Evolutionary conservation across 2,888 invertebrate genomes (phyloP).

Genomic region (Adelphocoris suturalis): DNA sequence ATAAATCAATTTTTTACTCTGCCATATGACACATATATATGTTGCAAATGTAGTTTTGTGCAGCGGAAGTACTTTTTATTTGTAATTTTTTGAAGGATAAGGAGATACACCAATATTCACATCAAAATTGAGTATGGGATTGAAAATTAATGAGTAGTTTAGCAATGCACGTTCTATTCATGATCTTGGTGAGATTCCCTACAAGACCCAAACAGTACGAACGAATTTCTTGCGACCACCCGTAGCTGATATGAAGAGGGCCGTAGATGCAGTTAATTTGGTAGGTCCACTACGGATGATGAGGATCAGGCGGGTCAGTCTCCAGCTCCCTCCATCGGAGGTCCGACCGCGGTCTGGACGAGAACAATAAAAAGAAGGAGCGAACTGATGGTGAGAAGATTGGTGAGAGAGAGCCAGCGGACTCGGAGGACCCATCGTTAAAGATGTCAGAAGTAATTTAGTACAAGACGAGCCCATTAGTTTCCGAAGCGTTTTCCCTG

Average conservation of each 20-base stretch:
- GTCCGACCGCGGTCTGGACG: constrained; percentile 8
- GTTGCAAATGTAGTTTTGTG: too few relatives aligned
- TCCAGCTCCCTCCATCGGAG: background rate
- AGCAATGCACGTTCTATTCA: too few relatives aligned
- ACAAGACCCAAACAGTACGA: background rate
- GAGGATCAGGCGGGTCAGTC: background rate
- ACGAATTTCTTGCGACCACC: background rate
- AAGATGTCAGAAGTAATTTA: constrained; percentile 64
- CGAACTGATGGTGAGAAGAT: constrained; percentile 53
- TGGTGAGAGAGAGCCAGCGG: background rate
- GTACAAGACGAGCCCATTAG: constrained; percentile 59
- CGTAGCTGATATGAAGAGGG: background rate
- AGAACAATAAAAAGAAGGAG: constrained; percentile 41
- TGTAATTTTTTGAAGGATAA: too few relatives aligned
- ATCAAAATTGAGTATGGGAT: too few relatives aligned
- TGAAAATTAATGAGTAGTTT: too few relatives aligned
- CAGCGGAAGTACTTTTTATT: too few relatives aligned
- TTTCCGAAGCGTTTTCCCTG: constrained; percentile 47
- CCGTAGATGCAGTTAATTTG: background rate
- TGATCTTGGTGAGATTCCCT: background rate
- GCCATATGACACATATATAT: too few relatives aligned
- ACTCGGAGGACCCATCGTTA: constrained; percentile 40
- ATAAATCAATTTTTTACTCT: too few relatives aligned
- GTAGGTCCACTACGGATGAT: background rate
- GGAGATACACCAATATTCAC: too few relatives aligned